Conservation (phyloP, 23 tunicate genomes). For the Ascidia mentula region DNA sequence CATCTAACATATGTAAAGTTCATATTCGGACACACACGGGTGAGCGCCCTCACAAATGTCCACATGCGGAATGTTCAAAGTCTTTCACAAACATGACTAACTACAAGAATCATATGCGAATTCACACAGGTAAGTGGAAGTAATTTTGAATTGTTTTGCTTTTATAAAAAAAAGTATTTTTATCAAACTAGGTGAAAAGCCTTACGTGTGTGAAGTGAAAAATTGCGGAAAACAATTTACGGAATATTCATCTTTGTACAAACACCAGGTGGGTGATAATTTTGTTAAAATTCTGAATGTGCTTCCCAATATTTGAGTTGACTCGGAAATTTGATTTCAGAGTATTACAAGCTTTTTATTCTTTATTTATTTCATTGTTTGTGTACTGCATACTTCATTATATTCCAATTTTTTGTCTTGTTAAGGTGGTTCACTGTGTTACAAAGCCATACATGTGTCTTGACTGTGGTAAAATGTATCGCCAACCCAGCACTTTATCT, state of each 20-base stretch:
- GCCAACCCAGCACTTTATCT: constrained; percentile 29
- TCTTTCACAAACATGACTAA: constrained; percentile 66
- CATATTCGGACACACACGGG: constrained; percentile 95
- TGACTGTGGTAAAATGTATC: constrained; percentile 55
- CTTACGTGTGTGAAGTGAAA: constrained; percentile 52
- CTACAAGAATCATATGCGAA: constrained; percentile 76
- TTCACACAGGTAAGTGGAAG: constrained; percentile 64
- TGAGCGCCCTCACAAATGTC: constrained; percentile 83
- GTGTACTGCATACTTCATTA: no score
- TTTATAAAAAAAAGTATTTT: neutral
- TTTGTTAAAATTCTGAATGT: no score
- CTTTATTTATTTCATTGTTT: no score
- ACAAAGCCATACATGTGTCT: constrained; percentile 52
- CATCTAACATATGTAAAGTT: constrained; percentile 81
- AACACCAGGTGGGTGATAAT: constrained; percentile 54
- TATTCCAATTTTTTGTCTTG: no score
- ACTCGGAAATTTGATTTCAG: no score
- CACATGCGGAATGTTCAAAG: constrained; percentile 55
- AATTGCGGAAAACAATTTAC: constrained; percentile 70
- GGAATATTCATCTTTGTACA: constrained; percentile 85
- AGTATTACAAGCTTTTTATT: no score
- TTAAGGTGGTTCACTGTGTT: constrained; percentile 61
- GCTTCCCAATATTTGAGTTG: no score
- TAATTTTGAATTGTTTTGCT: neutral
- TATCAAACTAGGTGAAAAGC: constrained; percentile 78